These are phyloP conservation scores for Eulemur rubriventer DNA, from an alignment of 2,797 vertebrate genomes.

Conservation along the genomic window DNA sequence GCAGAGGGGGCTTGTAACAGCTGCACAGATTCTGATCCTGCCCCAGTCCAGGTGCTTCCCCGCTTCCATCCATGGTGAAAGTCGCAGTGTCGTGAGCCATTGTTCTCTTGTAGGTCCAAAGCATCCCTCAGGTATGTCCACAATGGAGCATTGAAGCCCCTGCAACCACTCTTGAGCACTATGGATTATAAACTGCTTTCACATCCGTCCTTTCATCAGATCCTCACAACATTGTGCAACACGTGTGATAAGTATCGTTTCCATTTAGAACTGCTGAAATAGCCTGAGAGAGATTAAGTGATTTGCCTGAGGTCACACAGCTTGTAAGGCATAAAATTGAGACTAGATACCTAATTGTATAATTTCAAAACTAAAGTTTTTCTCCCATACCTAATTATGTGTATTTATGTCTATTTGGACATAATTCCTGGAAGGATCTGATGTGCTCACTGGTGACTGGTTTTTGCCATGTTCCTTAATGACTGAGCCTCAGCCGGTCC, in stretches of 20 bases:
- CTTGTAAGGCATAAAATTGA: background rate
- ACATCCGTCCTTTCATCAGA: background rate
- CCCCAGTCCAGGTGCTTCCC: background rate
- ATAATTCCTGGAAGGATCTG: background rate
- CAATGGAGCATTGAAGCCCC: background rate
- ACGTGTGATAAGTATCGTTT: background rate
- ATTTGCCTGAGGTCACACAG: background rate
- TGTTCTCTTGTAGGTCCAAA: background rate
- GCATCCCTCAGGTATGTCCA: background rate
- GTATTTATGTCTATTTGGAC: background rate
- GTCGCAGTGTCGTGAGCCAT: background rate
- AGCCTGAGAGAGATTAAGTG: background rate
- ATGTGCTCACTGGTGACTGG: background rate
- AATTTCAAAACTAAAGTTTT: slow-evolving; percentile 21
- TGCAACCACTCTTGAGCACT: background rate
- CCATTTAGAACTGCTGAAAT: background rate
- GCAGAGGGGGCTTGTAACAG: background rate
- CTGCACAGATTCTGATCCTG: background rate
- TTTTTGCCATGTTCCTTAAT: background rate
- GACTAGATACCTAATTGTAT: background rate
- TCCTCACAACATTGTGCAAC: background rate
- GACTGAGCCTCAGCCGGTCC: background rate
- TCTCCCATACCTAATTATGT: background rate
- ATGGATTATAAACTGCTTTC: background rate
- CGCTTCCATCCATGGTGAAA: background rate